phyloP scores from a whole-genome alignment of 2,113 vertebrate genomes.

The Lethenteron camtschaticum region DNA sequence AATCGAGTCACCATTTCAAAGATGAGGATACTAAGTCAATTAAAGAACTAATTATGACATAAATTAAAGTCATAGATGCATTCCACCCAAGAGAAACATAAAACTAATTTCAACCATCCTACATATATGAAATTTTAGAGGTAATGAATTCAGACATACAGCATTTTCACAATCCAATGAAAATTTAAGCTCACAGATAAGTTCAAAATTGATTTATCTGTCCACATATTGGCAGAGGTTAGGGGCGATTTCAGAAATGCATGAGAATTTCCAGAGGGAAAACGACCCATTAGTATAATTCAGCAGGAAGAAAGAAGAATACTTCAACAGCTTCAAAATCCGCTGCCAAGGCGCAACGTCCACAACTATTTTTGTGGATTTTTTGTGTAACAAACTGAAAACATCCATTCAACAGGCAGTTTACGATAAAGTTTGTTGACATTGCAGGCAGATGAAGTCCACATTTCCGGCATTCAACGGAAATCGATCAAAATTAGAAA shows the following conservation, averaged over 20 bases:
- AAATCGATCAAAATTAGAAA: constrained; percentile 20
- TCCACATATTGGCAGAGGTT: constrained; percentile 19
- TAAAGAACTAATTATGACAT: constrained; percentile 9
- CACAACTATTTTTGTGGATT: constrained; percentile 17
- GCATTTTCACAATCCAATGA: no score
- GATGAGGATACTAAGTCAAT: not conserved
- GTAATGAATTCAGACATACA: no score
- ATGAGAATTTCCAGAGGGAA: constrained; percentile 14
- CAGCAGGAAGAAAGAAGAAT: constrained; percentile 20
- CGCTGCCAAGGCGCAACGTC: constrained; percentile 23
- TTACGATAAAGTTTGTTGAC: constrained; percentile 2
- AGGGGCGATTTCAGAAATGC: constrained; percentile 16
- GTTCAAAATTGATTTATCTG: constrained; percentile 16
- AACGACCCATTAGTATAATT: constrained; percentile 20
- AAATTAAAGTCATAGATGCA: rapidly evolving
- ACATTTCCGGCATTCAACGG: constrained; percentile 19
- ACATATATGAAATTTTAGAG: constrained; percentile 16
- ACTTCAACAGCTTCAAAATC: constrained; percentile 20
- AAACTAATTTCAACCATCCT: constrained; percentile 14
- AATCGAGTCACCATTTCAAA: rapidly evolving
- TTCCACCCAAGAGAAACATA: constrained; percentile 9
- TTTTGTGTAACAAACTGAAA: constrained; percentile 27
- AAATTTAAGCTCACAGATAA: not conserved
- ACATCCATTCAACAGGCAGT: constrained; percentile 10
- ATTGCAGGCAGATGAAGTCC: constrained; percentile 17